Evolutionary conservation across 2,797 vertebrate genomes (phyloP).

Genomic region (Muraenolepis orangiensis): DNA sequence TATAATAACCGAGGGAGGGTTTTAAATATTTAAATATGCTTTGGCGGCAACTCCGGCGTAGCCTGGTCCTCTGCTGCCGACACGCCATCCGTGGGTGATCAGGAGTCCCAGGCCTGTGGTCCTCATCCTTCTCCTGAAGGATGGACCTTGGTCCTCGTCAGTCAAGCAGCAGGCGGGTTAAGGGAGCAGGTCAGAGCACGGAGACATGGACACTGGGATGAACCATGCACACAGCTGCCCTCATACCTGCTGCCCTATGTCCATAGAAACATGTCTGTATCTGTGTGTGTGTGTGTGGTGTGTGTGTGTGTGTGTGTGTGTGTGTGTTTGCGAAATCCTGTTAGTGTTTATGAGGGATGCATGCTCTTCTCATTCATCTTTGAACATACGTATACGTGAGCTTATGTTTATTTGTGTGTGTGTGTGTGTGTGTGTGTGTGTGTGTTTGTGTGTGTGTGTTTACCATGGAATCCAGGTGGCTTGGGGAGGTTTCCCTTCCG

Average conservation of each 20-base stretch:
- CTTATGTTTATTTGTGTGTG: constrained; percentile 3
- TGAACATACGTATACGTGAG: constrained; percentile 7
- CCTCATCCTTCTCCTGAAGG: not conserved
- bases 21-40: not conserved
- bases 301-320: too few species aligned
- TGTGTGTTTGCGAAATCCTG: too few species aligned
- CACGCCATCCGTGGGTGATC: not conserved
- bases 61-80: not conserved
- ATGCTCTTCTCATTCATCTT: too few species aligned
- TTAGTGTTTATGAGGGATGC: too few species aligned
- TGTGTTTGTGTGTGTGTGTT: constrained; percentile 9
- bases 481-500: constrained; percentile 48
- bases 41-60: too few species aligned
- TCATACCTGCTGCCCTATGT: not conserved
- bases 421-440: constrained; percentile 7
- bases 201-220: not conserved
- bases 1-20: not conserved
- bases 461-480: constrained; percentile 56
- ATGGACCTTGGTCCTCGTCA: not conserved
- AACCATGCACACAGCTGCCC: not conserved
- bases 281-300: too few species aligned
- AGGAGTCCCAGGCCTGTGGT: not conserved
- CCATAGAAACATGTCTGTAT: too few species aligned
- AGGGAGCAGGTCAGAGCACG: not conserved
- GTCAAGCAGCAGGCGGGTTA: not conserved